Base-by-base conservation (phyloP, 2,888 invertebrate genomes). In the Idaea straminata region DNA sequence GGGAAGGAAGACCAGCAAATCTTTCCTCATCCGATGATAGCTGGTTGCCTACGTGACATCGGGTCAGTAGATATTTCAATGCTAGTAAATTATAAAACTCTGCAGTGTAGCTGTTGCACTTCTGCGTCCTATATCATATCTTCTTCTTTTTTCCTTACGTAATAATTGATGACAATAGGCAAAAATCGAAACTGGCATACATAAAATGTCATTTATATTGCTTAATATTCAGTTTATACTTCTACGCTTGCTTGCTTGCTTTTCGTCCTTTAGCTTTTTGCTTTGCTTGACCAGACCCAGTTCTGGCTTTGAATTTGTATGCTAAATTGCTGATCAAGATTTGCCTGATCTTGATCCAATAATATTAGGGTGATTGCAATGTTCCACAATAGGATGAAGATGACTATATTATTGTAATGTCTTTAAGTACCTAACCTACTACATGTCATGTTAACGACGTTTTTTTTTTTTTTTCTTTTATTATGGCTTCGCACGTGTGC, bases 1-100 rank as follows among this genome's bases (percentile, higher is more conserved):
- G 79, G 80, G 77, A 78, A 74, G 74, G 73, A 76, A 47, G 13
- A 47, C 13, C 75, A 84, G 85, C 84, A 83, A 88, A 82, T 82
- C 83, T 82, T 82, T 77, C 77, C 75, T 85, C 88, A 88, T 90
- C 89, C 89, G 82, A 82, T 75, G 77, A 81, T 80, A 84, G 81
- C 75, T 76, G 80, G 81, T 75, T 76, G 80, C 71, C 47, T 13
- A 10, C 7, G 10, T 10, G 10, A 47, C 47, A 10, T 10, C 47
- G 10, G 47, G 6, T 47, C 10, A 47, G 47, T 47, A 10, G 47
- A 4, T 13, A 47, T 13, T 47, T 47, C 13, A 10, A 47, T 0
- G 6, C 47, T 47, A 47, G 47, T 5, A 6, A 6, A 47, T 47
- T 47, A 47, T 47, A 47, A 10, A 10, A 47, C 36, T 1, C 10